Base-by-base conservation (phyloP, 1,140 invertebrate species). In the Philotrypesis tridentata region DNA sequence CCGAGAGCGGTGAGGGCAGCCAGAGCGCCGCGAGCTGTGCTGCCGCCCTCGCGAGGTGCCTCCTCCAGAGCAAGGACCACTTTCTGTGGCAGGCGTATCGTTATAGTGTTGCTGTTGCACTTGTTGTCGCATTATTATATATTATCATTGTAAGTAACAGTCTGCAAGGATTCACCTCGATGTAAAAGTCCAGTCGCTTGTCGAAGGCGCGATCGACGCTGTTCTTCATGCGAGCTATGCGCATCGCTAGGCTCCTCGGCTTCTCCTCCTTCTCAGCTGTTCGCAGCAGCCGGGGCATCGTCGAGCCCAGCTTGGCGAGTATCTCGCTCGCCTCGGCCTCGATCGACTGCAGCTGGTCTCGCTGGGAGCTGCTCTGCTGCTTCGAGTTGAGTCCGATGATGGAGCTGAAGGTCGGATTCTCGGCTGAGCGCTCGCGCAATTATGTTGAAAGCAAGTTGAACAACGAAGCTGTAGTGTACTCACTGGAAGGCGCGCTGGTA, bases 1-100 rank as follows among this genome's bases (percentile, higher is more conserved):
- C 93, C 92, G 0, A 93, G 78, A 1, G 90, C 91, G 0, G 92
- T 91, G 1, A 93, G 82, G 0, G 90, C 89, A 0, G 92, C 90
- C n/a, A 93, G 76, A 1, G 92, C 87, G 0, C 91, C 90, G 12
- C 90, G 87, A 0, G 87, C 87, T 1, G 87, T 84, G 43, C 83
- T 87, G 7, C 85, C 87, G 5, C 87, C 86, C 21, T 91, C 89
- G 8, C 77, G 74, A 0, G 89, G 84, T 0, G 86, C 87, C 61
- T 91, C 90, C 78, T 92, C 90, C 6, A 92, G 79, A 21, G 87
- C 86, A 65, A 86, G 83, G 1, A 91, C 88, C 5, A 92, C 86
- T 82, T 87, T 87, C 90, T 92, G 84, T 12, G n/a, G n/a, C n/a
- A n/a, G n/a, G n/a, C n/a, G n/a, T n/a, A n/a, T n/a, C n/a, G n/a